A percentile compares a stretch with the other conserved stretches of the same genome.
These are phyloP conservation scores for Drosophila pectinifera DNA, from an alignment of 1,140 invertebrate genomes.

Conservation along the genomic window DNA sequence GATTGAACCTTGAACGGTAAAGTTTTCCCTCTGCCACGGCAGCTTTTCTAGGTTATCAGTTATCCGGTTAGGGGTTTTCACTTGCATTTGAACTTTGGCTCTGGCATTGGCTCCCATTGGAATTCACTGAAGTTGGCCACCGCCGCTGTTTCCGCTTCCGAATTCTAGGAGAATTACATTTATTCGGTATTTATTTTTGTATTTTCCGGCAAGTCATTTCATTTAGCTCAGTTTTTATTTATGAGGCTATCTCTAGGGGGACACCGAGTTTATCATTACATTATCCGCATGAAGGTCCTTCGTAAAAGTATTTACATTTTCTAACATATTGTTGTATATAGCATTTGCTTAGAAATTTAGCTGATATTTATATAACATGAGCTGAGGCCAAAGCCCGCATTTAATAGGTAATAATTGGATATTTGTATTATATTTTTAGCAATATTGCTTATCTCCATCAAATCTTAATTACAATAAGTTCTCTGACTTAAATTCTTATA, in stretches of 20 bases:
- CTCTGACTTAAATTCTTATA: background rate
- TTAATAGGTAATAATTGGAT: no score
- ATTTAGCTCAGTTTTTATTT: background rate
- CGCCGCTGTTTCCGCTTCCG: background rate
- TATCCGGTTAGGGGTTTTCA: conserved; percentile 27
- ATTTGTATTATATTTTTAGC: no score
- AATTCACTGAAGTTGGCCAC: background rate
- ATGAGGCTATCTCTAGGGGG: background rate
- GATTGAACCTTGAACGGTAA: conserved; percentile 43
- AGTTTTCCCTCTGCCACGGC: conserved; percentile 14
- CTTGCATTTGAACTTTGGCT: conserved; percentile 39
- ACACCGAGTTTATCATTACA: no score
- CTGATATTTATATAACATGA: no score
- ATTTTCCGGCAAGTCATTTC: background rate
- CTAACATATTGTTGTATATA: no score
- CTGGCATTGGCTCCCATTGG: conserved; percentile 3
- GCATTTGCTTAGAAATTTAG: no score
- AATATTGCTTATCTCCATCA: no score
- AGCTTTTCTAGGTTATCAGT: conserved; percentile 45
- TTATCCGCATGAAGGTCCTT: no score
- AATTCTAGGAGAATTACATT: background rate
- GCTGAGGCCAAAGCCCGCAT: no score
- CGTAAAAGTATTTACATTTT: no score
- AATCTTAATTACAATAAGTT: no score
- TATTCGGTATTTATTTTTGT: background rate